These are phyloP conservation scores for Lepisosteus osseus DNA, from an alignment of 2,113 vertebrate genomes.

Conservation along the genomic window DNA sequence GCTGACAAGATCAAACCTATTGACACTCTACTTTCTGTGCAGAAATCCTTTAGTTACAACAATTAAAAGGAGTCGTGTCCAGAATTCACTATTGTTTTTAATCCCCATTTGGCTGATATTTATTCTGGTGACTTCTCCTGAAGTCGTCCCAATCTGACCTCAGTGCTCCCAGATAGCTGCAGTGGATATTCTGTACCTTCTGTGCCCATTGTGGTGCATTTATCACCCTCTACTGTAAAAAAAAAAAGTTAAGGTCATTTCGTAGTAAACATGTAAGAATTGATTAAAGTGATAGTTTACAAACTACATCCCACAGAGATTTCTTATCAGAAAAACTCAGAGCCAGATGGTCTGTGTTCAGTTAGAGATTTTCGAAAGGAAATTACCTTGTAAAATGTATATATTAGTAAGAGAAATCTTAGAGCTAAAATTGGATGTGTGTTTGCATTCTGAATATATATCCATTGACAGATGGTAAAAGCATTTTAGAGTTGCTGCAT, in stretches of 20 bases:
- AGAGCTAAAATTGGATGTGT: conserved; percentile 57
- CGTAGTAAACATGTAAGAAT: too few species aligned
- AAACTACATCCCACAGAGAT: neutral
- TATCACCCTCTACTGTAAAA: too few species aligned
- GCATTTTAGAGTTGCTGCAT: conserved; percentile 43
- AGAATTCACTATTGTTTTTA: neutral
- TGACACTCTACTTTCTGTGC: neutral
- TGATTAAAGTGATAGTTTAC: conserved; percentile 1
- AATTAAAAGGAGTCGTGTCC: conserved; percentile 1
- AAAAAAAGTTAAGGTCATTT: too few species aligned
- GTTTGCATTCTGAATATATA: conserved; percentile 47
- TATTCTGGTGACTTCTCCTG: neutral
- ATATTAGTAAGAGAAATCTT: conserved; percentile 31
- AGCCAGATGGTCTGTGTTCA: conserved; percentile 54
- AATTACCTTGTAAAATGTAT: conserved; percentile 44
- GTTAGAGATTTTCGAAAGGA: conserved; percentile 31
- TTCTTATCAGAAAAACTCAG: conserved; percentile 24
- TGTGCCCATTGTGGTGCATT: too few species aligned
- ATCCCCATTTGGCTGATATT: too few species aligned
- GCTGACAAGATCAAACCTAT: neutral
- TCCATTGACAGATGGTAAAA: conserved; percentile 49
- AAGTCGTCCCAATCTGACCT: too few species aligned
- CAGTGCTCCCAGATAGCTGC: too few species aligned
- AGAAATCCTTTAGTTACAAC: neutral
- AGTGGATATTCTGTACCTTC: too few species aligned